Percentiles rank a stretch among this genome's conserved stretches.
Evolutionary conservation across 2,113 vertebrate genomes (phyloP).

Genomic region (Acanthisitta chloris): DNA sequence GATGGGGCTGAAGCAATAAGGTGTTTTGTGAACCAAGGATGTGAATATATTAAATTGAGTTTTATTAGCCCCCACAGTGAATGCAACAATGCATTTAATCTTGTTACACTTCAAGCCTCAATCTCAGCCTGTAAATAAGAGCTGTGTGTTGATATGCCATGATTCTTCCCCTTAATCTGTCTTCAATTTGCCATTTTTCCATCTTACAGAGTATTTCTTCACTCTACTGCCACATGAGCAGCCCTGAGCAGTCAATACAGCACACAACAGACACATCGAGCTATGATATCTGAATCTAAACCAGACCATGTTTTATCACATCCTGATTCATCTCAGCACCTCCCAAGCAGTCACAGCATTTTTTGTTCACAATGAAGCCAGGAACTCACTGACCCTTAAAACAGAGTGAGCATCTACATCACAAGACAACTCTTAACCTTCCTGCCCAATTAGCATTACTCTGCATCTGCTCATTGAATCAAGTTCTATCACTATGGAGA

Average conservation of each 20-base stretch:
- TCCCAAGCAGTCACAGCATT: background rate
- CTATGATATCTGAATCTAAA: background rate
- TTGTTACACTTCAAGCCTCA: background rate
- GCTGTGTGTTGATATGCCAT: background rate
- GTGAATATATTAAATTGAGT: background rate
- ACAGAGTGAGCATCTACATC: background rate
- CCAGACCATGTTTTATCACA: background rate
- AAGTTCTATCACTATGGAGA: background rate
- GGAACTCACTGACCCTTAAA: background rate
- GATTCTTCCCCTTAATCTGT: background rate
- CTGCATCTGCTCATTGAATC: background rate
- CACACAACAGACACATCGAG: rapidly evolving
- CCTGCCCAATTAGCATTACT: background rate
- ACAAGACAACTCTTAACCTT: background rate
- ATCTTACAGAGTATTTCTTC: background rate
- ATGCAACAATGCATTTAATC: background rate
- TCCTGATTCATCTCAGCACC: background rate
- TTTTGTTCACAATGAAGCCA: rapidly evolving
- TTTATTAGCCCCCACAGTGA: background rate
- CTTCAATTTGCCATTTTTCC: background rate
- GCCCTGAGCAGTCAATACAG: background rate
- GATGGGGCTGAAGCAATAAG: background rate
- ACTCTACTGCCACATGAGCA: rapidly evolving
- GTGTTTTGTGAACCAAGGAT: background rate
- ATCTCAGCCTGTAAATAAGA: background rate